Evolutionary conservation across 2,113 vertebrate genomes (phyloP), one percentile per base, ranked within the genome.

Genomic region (Eulemur rufifrons): DNA sequence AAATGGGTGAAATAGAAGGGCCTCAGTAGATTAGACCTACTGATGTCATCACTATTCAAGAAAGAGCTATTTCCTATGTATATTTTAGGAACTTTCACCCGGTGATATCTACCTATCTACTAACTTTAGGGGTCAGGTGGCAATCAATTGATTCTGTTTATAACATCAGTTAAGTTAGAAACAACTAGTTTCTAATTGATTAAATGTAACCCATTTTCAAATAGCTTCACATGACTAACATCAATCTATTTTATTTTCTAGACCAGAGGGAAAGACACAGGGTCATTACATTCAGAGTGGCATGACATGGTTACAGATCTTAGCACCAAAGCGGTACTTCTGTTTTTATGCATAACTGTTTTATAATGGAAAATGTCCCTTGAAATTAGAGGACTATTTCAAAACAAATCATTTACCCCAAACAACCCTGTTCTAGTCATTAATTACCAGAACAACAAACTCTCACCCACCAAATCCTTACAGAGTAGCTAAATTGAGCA

Each of bases 181-280:
- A 86, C 34, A 89, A 83, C 15, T 61, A 63, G 54, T 56, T 82
- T 56, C 32, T 69, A 80, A 92, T 17, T 61, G 32, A 76, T 88
- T 32, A 45, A 54, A 77, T 56, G 47, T 69, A 81, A 97, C 23
- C 25, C 80, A 18, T 90, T 74, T 92, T 71, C 80, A 85, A 86
- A 39, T n/a, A 63, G 47, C 13, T 61, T 68, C 39, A n/a, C 64
- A 66, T 66, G 50, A 66, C 39, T 64, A 56, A 52, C 95, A 76
- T 77, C n/a, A 91, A 42, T 73, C 59, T 69, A 14, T 73, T 47
- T 89, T 61, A 69, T 76, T 95, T 96, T 92, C 54, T 54, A 92
- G 86, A 74, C 25, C 59, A 95, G 8, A 82, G 13, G 39, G 12
- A 61, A 8, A 74, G 42, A 47, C 5, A 63, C 32, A 13, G 17